Percentiles rank a stretch among this genome's conserved stretches.
Evolutionary conservation across 2,113 vertebrate genomes (phyloP).

Genomic region (Macaca fascicularis): T2T-MFA8v1.1 NC_088377.1:109617501-109618000

Average conservation of each 20-base stretch:
- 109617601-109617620: background rate
- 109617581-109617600: conserved; percentile 3
- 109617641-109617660: background rate
- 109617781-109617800: background rate
- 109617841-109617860: background rate
- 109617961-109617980: background rate
- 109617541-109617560: background rate
- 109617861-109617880: background rate
- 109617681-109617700: background rate
- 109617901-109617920: background rate
- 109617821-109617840: background rate
- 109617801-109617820: background rate
- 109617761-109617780: background rate
- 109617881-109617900: background rate
- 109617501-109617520: background rate
- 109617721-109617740: background rate
- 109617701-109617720: background rate
- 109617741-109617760: background rate
- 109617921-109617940: background rate
- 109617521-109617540: background rate
- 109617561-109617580: background rate
- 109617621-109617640: background rate
- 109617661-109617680: background rate
- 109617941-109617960: background rate
- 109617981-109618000: background rate